Evolutionary conservation across 2,113 vertebrate genomes (phyloP).

Genomic region (Protomyctophum bolini): DNA sequence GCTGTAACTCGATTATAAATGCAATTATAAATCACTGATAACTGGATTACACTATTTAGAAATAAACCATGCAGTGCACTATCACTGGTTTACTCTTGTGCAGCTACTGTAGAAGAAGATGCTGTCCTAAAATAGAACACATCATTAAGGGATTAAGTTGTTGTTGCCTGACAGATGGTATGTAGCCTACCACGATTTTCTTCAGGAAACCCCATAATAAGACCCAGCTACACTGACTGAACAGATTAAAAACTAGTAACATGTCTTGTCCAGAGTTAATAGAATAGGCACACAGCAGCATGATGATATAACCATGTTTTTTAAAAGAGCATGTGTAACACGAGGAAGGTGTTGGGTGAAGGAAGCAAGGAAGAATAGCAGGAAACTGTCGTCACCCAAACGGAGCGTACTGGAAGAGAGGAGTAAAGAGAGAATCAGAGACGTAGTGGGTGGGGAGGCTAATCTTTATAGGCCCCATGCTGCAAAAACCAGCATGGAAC

Average conservation of each 20-base stretch:
- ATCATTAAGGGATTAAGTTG: constrained; percentile 24
- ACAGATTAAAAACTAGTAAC: constrained; percentile 37
- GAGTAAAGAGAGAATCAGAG: constrained; percentile 11
- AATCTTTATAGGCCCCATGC: constrained; percentile 22
- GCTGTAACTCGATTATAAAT: not conserved
- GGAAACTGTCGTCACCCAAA: constrained; percentile 14
- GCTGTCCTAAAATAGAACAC: not conserved
- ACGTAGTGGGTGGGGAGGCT: constrained; percentile 13
- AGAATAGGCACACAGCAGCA: constrained; percentile 1
- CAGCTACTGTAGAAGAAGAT: constrained; percentile 5
- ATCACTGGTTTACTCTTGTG: constrained; percentile 14
- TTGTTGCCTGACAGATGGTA: constrained; percentile 36
- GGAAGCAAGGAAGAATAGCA: constrained; percentile 14
- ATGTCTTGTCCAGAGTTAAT: not conserved
- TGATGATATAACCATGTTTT: no score
- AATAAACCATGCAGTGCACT: not conserved
- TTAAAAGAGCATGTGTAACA: not conserved
- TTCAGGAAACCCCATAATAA: constrained; percentile 24
- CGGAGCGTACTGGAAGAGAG: constrained; percentile 9
- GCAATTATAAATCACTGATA: constrained; percentile 24
- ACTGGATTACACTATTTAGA: constrained; percentile 7
- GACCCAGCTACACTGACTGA: constrained; percentile 39
- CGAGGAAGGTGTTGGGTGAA: constrained; percentile 12
- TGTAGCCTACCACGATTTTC: not conserved
- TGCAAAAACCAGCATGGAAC: constrained; percentile 32